Evolutionary conservation across 2,888 invertebrate species (phyloP).

Genomic region (Apomyelois bistriatella): DNA sequence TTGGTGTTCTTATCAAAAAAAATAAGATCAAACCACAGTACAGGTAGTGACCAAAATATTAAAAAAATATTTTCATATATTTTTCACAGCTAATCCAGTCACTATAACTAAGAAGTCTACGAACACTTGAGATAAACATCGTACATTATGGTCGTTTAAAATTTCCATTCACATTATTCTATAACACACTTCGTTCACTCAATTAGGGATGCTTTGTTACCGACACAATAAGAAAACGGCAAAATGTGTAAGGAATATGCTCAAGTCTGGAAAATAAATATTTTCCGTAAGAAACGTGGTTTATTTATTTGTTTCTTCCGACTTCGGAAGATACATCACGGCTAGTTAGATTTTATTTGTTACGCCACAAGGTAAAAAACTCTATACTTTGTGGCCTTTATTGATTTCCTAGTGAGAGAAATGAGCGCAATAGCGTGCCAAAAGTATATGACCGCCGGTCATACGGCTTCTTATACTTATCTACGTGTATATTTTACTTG

Average conservation of each 20-base stretch:
- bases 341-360: too few relatives aligned
- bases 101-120: background rate
- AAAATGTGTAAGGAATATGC: background rate
- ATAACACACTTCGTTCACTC: constrained; percentile 10
- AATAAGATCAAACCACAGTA: too few relatives aligned
- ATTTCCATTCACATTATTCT: constrained; percentile 22
- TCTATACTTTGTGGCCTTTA: too few relatives aligned
- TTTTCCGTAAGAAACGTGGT: background rate
- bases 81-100: background rate
- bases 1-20: too few relatives aligned
- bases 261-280: background rate
- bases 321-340: too few relatives aligned
- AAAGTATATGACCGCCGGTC: too few relatives aligned
- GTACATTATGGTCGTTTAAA: constrained; percentile 8
- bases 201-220: constrained; percentile 3
- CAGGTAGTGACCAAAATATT: background rate
- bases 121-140: background rate
- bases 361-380: too few relatives aligned
- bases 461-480: too few relatives aligned
- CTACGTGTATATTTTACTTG: too few relatives aligned
- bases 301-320: background rate
- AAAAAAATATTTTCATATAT: background rate
- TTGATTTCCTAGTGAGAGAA: too few relatives aligned
- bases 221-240: background rate
- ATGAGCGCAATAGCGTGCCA: too few relatives aligned